Evolutionary conservation across 1,140 invertebrate species (phyloP), one percentile per base, ranked within the genome.

Genomic region (Odontomachus brunneus): DNA sequence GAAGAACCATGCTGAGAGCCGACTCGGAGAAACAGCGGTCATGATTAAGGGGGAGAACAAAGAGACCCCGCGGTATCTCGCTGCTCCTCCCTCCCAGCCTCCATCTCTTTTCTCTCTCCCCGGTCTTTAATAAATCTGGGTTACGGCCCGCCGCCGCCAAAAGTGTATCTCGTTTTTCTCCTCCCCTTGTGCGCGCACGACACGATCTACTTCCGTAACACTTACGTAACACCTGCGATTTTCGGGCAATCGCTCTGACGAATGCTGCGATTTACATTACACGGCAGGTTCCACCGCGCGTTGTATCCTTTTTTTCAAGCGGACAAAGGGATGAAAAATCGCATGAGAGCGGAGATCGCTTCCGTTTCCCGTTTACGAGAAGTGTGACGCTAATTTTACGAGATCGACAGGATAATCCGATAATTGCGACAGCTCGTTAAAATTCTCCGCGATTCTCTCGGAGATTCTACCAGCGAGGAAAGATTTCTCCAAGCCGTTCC

Each of bases 41-140:
- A 69, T 82, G 84, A 86, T 86, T 85, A 86, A 85, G 84, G 71
- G 51, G 17, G 59, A 44, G 38, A 24, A 85, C 73, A 80, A 85
- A 85, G 73, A 22, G 9, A 17, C 48, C 29, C 14, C 48, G 15
- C 48, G 33, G 51, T 44, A 44, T 44, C 38, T 44, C 38, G 38
- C 9, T 33, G 2, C 29, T 33, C 29, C 29, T 33, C 29, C 5
- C 29, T 44, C 9, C 38, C n/a, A n/a, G n/a, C 38, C 38, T 44
- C 38, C 38, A 4, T 11, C 38, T 33, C 38, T 11, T 7, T 44
- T 44, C 65, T 69, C 26, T 59, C 75, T 71, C 65, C 57, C 14
- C 17, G 38, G 38, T 29, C 51, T 80, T 80, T 80, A 24, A 80
- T 69, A 80, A 80, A 80, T 69, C 75, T 71, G 51, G 33, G 38